Evolutionary conservation across 2,888 invertebrate genomes (phyloP).

Genomic region (Oxycera nigricornis): DNA sequence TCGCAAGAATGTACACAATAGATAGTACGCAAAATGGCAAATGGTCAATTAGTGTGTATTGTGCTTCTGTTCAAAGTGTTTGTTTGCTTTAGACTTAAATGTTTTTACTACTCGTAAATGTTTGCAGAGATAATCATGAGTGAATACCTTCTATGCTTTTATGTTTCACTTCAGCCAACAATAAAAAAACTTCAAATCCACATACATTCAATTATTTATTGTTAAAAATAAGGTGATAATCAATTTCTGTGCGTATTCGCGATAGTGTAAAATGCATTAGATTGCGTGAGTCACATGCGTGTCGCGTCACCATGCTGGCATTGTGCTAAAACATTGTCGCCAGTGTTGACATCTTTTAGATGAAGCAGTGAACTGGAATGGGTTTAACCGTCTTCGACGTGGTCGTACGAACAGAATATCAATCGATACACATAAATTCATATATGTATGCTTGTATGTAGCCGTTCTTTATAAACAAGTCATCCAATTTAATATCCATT

Average conservation of each 20-base stretch:
- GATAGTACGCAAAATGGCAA: background rate
- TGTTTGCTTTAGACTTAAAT: background rate
- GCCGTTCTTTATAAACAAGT: slow-evolving; percentile 11
- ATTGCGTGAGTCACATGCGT: slow-evolving; percentile 4
- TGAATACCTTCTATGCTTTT: too few relatives aligned
- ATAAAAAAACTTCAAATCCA: background rate
- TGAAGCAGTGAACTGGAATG: slow-evolving; percentile 13
- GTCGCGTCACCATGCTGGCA: slow-evolving; percentile 11
- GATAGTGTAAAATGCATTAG: slow-evolving; percentile 1
- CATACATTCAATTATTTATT: background rate
- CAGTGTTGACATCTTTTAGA: slow-evolving; percentile 6
- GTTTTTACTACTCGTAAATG: background rate
- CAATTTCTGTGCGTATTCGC: too few relatives aligned
- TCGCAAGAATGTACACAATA: background rate
- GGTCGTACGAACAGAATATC: background rate
- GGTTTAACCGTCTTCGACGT: background rate
- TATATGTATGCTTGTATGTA: background rate
- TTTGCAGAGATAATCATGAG: background rate
- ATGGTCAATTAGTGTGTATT: background rate
- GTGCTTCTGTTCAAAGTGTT: background rate
- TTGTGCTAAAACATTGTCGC: slow-evolving; percentile 20
- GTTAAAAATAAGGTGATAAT: background rate
- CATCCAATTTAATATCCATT: slow-evolving; percentile 25
- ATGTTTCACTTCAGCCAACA: background rate
- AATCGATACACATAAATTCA: too few relatives aligned